Percentiles rank a stretch among this genome's conserved stretches.
Evolutionary conservation across 2,113 vertebrate genomes (phyloP).

Genomic region (Anarrhichthys ocellatus): DNA sequence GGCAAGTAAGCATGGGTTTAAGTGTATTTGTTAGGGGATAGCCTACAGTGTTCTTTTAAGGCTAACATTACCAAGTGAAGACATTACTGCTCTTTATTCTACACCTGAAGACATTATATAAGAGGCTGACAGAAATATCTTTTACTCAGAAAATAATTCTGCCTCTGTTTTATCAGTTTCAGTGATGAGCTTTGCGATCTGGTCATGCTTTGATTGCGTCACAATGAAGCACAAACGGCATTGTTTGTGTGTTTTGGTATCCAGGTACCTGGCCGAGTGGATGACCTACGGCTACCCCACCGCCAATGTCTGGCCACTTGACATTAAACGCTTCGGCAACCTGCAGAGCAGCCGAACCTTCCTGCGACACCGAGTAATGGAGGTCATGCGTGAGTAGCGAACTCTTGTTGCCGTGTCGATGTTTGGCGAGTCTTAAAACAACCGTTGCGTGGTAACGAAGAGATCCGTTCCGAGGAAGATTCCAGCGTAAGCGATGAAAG

Average conservation of each 20-base stretch:
- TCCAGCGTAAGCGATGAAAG: background rate
- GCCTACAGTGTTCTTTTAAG: background rate
- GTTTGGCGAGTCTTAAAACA: background rate
- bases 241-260: constrained; percentile 1
- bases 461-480: background rate
- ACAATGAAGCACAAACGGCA: constrained; percentile 9
- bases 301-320: constrained; percentile 93
- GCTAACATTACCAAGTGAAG: background rate
- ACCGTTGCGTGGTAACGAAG: background rate
- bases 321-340: constrained; percentile 94
- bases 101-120: background rate
- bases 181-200: background rate
- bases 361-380: constrained; percentile 97
- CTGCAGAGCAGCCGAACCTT: constrained; percentile 98
- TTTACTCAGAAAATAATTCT: background rate
- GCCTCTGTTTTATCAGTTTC: background rate
- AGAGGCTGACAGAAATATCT: background rate
- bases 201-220: background rate
- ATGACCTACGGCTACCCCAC: constrained; percentile 94
- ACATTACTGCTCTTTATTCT: background rate
- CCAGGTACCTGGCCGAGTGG: constrained; percentile 96
- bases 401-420: background rate
- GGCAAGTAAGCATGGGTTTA: constrained; percentile 87
- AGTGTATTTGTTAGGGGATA: background rate
- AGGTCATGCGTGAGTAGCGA: constrained; percentile 96